Conservation (phyloP, 2,888 invertebrate species). For the Pediacus dermestoides region DNA sequence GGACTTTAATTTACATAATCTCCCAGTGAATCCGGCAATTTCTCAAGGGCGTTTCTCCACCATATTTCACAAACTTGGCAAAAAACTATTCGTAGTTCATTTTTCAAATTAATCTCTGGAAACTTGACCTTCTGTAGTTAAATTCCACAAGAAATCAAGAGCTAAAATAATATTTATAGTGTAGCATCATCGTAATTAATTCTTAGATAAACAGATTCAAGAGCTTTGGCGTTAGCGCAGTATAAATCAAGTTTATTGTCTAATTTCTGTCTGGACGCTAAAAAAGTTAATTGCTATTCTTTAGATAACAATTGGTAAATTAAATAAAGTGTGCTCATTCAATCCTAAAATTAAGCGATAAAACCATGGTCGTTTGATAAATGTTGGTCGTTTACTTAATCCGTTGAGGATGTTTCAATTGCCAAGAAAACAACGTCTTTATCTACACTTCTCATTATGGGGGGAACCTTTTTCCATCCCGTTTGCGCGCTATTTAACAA, state of each 20-base stretch:
- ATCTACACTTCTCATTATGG: slow-evolving; percentile 26
- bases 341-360: slow-evolving; percentile 36
- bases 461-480: too few species aligned
- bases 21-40: slow-evolving; percentile 11
- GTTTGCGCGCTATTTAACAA: too few species aligned
- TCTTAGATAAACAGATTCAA: too few species aligned
- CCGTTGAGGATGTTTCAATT: slow-evolving; percentile 39
- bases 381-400: slow-evolving; percentile 39
- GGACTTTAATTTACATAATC: slow-evolving; percentile 12
- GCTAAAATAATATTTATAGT: too few species aligned
- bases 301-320: slow-evolving; percentile 34
- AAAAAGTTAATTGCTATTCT: slow-evolving; percentile 33
- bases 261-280: slow-evolving; percentile 17
- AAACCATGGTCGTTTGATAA: slow-evolving; percentile 35
- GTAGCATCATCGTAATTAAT: too few species aligned
- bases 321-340: slow-evolving; percentile 35
- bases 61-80: background rate
- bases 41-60: slow-evolving; percentile 4
- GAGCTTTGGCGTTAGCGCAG: too few species aligned
- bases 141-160: too few species aligned
- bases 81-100: too few species aligned
- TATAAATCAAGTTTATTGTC: too few species aligned
- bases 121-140: too few species aligned
- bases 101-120: too few species aligned
- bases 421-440: slow-evolving; percentile 32